phyloP scores from a whole-genome alignment of 64 coral and sea anemone species.

The Actinia equina region DNA sequence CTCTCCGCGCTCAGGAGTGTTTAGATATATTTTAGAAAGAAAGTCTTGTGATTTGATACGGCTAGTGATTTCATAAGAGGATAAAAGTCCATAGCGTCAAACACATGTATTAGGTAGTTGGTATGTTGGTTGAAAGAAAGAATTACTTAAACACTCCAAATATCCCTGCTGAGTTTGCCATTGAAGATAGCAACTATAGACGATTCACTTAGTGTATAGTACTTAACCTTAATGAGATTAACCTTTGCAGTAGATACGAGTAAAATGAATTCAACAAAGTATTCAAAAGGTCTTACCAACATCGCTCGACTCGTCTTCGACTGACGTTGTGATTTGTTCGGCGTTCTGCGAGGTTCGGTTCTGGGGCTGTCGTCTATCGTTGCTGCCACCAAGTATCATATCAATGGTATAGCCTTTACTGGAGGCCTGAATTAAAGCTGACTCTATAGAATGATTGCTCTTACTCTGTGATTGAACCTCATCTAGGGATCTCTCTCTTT shows the following conservation, averaged over 20 bases:
- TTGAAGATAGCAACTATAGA: neutral
- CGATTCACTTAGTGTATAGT: neutral
- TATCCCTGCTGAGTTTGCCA: neutral
- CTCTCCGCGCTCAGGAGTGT: neutral
- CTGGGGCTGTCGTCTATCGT: constrained; percentile 51
- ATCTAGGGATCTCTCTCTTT: constrained; percentile 18
- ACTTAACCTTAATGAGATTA: constrained; percentile 5
- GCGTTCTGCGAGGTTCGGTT: neutral
- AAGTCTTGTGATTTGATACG: neutral
- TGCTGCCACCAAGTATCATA: constrained; percentile 84
- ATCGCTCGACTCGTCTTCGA: neutral
- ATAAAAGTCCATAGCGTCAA: neutral
- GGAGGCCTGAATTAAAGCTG: constrained; percentile 85
- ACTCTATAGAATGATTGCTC: constrained; percentile 75
- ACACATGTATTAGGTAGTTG: neutral
- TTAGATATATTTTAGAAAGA: neutral
- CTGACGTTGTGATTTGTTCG: neutral
- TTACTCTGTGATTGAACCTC: neutral
- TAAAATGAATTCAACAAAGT: neutral
- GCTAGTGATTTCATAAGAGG: neutral
- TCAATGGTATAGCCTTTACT: constrained; percentile 94
- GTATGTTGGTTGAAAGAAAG: neutral
- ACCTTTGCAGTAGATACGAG: neutral
- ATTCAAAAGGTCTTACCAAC: neutral
- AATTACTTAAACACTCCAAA: neutral